Evolutionary conservation across 2,113 vertebrate species (phyloP), one percentile per base, ranked within the genome.

Genomic region (Myotis lucifugus): DNA sequence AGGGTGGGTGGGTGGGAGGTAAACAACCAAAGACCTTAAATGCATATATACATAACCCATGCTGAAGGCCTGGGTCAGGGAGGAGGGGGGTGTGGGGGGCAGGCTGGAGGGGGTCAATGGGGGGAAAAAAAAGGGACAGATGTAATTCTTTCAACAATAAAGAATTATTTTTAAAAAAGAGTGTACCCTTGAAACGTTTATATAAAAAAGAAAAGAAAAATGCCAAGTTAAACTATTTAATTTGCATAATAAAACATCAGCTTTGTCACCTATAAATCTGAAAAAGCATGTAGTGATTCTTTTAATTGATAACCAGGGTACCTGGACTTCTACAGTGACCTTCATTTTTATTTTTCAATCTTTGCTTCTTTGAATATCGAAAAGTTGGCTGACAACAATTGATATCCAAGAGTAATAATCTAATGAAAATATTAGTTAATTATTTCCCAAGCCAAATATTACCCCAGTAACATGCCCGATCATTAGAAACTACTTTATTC

Each of bases 371-470:
- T 73, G 27, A 73, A 42, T 72, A 32, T 69, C 18, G 76, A 64
- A 91, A 77, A 37, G 6, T 56, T 77, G 34, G 59, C 61, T 70
- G 54, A 90, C 3, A 54, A 66, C 3, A 81, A 86, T 34, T 84
- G 27, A 78, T 74, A 69, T n/a, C 34, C 42, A 87, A 72, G 13
- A 90, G 54, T 40, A 93, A 67, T 6, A 9, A 48, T 42, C 19
- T 48, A 85, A 85, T 37, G 59, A 89, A 64, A 90, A 76, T 76
- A 29, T 74, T 90, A 82, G n/a, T 74, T 86, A 82, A 84, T 54
- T 42, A 34, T 85, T 92, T 84, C 25, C n/a, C 13, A 25, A 18
- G 40, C 69, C 27, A 50, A 74, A n/a, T 67, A 79, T 67, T 92
- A 40, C 3, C 42, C 2, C 4, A 59, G 27, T 34, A 69, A 67